phyloP scores from a whole-genome alignment of 1,140 invertebrate species.

The Onthophagus taurus region DNA sequence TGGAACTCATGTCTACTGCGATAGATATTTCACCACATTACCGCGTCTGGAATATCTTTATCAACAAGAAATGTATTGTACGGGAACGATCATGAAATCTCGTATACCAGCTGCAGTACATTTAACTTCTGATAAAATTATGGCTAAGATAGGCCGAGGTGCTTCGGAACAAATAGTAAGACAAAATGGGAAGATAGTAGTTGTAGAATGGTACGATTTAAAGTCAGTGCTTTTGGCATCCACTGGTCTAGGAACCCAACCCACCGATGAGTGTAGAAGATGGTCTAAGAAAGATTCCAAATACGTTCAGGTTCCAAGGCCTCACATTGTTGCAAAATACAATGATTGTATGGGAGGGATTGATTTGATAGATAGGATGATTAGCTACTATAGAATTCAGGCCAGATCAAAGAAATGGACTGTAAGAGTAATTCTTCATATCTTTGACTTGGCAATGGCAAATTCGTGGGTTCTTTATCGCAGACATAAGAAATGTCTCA shows the following conservation, averaged over 20 bases:
- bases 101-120: conserved; percentile 2
- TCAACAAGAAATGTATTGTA: background rate
- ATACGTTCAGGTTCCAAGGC: conserved; percentile 1
- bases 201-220: background rate
- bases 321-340: background rate
- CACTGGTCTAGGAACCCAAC: background rate
- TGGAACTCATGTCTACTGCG: background rate
- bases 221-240: conserved; percentile 3
- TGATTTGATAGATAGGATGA: conserved; percentile 11
- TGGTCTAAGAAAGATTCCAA: conserved; percentile 1
- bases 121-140: conserved; percentile 14
- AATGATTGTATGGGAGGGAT: background rate
- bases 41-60: background rate
- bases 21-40: conserved; percentile 10
- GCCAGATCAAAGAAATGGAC: conserved; percentile 14
- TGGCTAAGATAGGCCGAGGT: background rate
- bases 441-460: conserved; percentile 14
- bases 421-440: conserved; percentile 12
- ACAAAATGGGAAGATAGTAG: background rate
- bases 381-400: conserved; percentile 8
- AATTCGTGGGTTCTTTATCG: conserved; percentile 15
- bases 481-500: no score
- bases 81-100: conserved; percentile 11
- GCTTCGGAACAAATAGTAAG: background rate
- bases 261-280: background rate